Base-by-base conservation (phyloP, 2,113 vertebrate species). In the Saguinus midas region DNA sequence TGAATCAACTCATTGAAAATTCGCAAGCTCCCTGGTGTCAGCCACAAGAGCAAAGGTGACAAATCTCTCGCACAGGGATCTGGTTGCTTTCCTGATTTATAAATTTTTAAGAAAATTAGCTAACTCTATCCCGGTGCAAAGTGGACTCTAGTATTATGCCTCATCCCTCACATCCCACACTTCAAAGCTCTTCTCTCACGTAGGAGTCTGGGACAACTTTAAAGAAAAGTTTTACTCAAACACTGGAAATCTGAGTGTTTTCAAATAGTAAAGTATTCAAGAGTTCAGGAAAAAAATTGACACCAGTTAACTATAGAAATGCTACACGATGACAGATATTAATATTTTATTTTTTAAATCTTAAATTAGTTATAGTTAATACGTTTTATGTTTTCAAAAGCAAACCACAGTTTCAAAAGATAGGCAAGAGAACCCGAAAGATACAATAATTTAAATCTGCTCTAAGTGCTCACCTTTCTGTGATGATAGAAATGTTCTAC, bases 201-300 rank as follows among this genome's bases (percentile, higher is more conserved):
- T 4, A 18, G 11, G 32, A 92, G 27, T 43, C 58, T 43, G 13
- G 9, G 73, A 37, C 58, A 89, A 45, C 72, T 40, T 82, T 81
- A 73, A 48, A 72, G 83, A 91, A 73, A 95, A 70, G 13, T 85
- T 86, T 57, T 17, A 90, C 83, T 84, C 43, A 32, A 92, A 76
- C 32, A 48, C 11, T 64, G 32, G 27, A 88, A 80, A 82, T 93
- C 18, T 79, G 25, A 94, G 55, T 23, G 37, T 64, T 91, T 96
- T 35, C 66, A 97, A 94, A 94, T 43, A 75, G 18, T 75, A 55
- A 66, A 78, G 90, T 95, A 40, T 96, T 95, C 84, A 78, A 83
- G 75, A 14, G 23, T n/a, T 79, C 18, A 27, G 76, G 57, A 2
- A 29, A 79, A 88, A 75, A 50, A n/a, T 64, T 82, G 82, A 81